Conservation (phyloP, 2,888 invertebrate species). For the Ditula angustiorana region DNA sequence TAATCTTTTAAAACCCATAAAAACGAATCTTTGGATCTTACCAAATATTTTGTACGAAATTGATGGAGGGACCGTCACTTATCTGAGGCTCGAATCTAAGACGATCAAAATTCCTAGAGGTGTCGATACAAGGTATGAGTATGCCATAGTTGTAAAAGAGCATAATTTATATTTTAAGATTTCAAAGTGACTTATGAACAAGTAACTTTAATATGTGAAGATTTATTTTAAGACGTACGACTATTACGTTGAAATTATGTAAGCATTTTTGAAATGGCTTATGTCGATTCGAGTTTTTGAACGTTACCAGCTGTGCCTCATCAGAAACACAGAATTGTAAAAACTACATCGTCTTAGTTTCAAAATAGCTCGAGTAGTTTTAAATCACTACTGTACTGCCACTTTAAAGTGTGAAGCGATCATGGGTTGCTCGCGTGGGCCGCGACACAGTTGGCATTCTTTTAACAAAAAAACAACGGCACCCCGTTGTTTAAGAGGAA, state of each 20-base stretch:
- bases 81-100: constrained; percentile 74
- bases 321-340: constrained; percentile 43
- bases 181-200: constrained; percentile 14
- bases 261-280: constrained; percentile 41
- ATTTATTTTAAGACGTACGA: constrained; percentile 37
- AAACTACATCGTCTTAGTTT: constrained; percentile 48
- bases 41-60: constrained; percentile 82
- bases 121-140: constrained; percentile 78
- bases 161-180: constrained; percentile 47
- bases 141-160: constrained; percentile 64
- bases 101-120: constrained; percentile 83
- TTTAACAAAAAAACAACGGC: constrained; percentile 76
- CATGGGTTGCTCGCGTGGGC: constrained; percentile 72
- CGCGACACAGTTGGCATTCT: constrained; percentile 70
- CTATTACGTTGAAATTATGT: not conserved
- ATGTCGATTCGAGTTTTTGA: constrained; percentile 24
- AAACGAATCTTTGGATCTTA: constrained; percentile 80
- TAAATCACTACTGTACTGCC: constrained; percentile 75
- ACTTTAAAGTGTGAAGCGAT: constrained; percentile 83
- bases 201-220: constrained; percentile 28
- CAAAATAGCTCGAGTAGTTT: constrained; percentile 70
- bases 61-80: constrained; percentile 77
- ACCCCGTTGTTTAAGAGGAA: constrained; percentile 82
- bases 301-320: constrained; percentile 7
- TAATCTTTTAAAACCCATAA: constrained; percentile 81